Percentiles rank a stretch among this genome's conserved stretches.
Conservation (phyloP, 2,113 vertebrate genomes). For the Sardina pilchardus region DNA sequence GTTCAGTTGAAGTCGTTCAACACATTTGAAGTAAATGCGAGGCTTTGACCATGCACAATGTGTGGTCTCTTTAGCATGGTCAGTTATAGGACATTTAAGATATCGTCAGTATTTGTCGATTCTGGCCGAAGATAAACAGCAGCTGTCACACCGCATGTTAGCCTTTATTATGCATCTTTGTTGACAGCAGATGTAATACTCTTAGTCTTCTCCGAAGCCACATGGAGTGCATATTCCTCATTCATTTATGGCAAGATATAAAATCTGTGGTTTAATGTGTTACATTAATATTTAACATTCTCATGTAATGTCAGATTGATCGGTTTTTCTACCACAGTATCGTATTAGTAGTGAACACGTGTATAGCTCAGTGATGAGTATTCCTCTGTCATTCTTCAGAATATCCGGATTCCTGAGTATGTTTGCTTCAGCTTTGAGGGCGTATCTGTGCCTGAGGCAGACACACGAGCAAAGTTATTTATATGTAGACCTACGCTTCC, state of each 20-base stretch:
- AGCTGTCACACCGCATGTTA: background rate
- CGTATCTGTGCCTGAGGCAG: background rate
- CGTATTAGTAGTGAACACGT: background rate
- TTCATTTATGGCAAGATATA: background rate
- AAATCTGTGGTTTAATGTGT: background rate
- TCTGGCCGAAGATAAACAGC: background rate
- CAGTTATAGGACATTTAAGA: background rate
- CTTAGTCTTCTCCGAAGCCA: background rate
- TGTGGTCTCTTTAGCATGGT: background rate
- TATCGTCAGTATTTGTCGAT: background rate
- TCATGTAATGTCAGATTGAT: background rate
- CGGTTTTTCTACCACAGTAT: background rate
- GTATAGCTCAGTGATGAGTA: background rate
- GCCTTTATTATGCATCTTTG: background rate
- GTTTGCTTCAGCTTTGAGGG: background rate
- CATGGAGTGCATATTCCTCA: background rate
- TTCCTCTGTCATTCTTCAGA: background rate
- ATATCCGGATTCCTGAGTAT: conserved; percentile 7
- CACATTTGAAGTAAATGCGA: background rate
- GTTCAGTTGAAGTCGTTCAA: background rate
- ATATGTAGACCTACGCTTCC: background rate
- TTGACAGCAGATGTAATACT: background rate
- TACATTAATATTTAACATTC: background rate
- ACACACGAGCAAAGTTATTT: background rate
- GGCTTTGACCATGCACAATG: background rate